Evolutionary conservation across 2,888 invertebrate genomes (phyloP), one percentile per base, ranked within the genome.

Genomic region (Diploptera punctata): DNA sequence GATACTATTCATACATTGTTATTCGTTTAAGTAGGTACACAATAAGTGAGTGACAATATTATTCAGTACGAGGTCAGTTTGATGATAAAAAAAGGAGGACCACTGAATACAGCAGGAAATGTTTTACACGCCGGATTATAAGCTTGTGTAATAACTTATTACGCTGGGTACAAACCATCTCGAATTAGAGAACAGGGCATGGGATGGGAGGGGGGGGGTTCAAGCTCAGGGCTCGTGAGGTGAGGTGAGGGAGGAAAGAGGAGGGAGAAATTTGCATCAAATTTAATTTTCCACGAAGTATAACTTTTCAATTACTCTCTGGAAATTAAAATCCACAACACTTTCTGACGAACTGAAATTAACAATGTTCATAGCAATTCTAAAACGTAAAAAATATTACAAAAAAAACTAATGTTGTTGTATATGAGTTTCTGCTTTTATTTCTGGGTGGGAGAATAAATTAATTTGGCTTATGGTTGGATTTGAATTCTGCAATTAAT

Each of bases 231-330:
- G n/a, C n/a, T 47, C 13, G 43, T 3, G 4, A 61, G 26, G 61
- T 19, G 44, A 5, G 62, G 61, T 26, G 61, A 61, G 67, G 68
- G 57, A 52, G 52, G 38, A 24, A 72, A 52, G 69, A 67, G 71
- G 68, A 47, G 38, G 73, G 73, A 68, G 67, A 60, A 70, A 73
- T 73, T 73, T 73, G 70, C 70, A 73, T 70, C 49, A 70, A 73
- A 70, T 70, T 70, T 73, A 73, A 73, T 73, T 67, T 73, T 65
- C 67, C 44, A 73, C 57, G 65, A 73, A 70, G 73, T 70, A 65
- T 65, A 67, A 73, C 70, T 73, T 73, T 73, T 70, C 73, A 73
- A 73, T 73, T 73, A 73, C 70, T 69, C 60, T 60, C 65, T 29
- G 70, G 67, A 70, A 73, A 73, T 73, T 73, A 73, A 67, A 73